phyloP scores from a whole-genome alignment of 2,113 vertebrate genomes.

The Bos indicus region DNA sequence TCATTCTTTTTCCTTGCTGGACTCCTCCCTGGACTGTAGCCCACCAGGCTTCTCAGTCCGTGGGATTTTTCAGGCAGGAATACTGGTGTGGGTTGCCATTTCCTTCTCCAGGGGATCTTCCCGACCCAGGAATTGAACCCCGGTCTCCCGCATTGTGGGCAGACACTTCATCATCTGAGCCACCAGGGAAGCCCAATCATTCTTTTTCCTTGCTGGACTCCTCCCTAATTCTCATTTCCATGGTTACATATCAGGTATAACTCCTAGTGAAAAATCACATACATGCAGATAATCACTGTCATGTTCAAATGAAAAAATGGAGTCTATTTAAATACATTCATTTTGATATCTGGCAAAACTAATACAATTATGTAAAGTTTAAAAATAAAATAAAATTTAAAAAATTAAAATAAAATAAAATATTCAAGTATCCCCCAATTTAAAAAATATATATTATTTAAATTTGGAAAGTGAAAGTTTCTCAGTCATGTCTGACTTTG shows the following conservation, averaged over 20 bases:
- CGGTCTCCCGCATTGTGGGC: no score
- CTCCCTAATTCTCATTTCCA: background rate
- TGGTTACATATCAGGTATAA: background rate
- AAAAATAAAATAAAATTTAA: no score
- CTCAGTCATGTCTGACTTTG: background rate
- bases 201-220: background rate
- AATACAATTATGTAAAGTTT: no score
- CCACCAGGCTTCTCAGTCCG: no score
- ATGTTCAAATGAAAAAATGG: background rate
- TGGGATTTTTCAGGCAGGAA: no score
- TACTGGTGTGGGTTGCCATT: no score
- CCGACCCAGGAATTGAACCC: no score
- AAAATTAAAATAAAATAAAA: background rate
- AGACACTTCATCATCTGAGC: no score
- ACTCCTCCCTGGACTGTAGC: background rate
- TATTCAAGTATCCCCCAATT: background rate
- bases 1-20: background rate
- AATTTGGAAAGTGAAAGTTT: background rate
- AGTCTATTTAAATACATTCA: background rate
- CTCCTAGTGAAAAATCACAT: background rate
- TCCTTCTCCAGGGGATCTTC: no score
- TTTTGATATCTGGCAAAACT: no score
- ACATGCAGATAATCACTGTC: background rate
- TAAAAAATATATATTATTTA: background rate
- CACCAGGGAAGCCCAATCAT: background rate